These are phyloP conservation scores for Tangara arthus DNA, from an alignment of 2,797 vertebrate genomes.

Conservation along the genomic window DNA sequence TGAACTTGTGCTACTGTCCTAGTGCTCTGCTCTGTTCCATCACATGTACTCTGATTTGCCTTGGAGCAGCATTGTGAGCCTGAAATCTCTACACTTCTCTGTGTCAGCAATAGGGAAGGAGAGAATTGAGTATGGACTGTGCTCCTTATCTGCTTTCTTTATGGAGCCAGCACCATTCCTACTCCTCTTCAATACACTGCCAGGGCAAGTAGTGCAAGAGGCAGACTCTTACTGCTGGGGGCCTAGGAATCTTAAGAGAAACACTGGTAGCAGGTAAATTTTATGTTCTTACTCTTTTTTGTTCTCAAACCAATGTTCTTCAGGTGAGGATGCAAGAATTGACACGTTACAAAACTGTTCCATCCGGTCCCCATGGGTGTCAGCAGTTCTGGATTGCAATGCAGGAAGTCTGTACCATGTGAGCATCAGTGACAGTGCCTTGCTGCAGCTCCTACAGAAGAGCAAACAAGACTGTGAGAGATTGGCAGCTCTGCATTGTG, in stretches of 20 bases:
- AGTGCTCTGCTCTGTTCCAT: background rate
- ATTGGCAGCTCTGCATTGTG: conserved; percentile 87
- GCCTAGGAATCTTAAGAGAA: background rate
- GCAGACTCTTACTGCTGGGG: background rate
- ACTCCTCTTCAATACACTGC: background rate
- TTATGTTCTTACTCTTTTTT: background rate
- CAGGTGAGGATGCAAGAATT: conserved; percentile 80
- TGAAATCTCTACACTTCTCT: background rate
- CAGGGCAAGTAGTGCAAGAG: background rate
- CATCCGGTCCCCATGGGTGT: conserved; percentile 67
- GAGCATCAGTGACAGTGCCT: conserved; percentile 71
- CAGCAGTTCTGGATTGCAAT: conserved; percentile 76
- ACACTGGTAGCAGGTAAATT: background rate
- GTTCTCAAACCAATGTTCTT: background rate
- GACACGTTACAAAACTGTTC: conserved; percentile 60
- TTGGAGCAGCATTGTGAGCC: background rate
- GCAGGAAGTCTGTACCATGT: conserved; percentile 76
- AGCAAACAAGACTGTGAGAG: conserved; percentile 77
- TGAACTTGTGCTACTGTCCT: background rate
- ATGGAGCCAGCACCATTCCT: background rate
- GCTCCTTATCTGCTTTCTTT: background rate
- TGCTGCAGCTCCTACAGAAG: conserved; percentile 79
- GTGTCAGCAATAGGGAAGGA: background rate
- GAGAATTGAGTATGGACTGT: background rate
- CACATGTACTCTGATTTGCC: background rate